These are phyloP conservation scores for Bellardia bayeri DNA, from an alignment of 2,888 invertebrate genomes.

Conservation along the genomic window DNA sequence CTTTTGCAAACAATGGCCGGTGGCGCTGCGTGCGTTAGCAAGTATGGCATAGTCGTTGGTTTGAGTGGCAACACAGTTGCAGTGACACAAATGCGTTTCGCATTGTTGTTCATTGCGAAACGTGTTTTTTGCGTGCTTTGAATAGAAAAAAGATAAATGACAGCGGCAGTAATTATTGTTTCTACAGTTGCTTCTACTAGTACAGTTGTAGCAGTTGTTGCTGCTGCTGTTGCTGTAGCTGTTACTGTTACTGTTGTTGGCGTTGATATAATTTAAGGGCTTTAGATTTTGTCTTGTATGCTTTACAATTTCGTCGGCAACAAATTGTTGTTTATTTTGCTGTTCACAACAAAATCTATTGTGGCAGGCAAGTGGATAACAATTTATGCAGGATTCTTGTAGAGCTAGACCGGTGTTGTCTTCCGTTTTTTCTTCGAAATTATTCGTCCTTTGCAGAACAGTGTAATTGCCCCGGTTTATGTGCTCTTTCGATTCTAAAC, in stretches of 20 bases:
- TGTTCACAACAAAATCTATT: constrained; percentile 61
- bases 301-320: constrained; percentile 36
- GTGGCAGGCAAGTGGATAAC: constrained; percentile 63
- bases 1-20: constrained; percentile 51
- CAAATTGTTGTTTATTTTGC: constrained; percentile 44
- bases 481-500: constrained; percentile 39
- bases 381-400: constrained; percentile 72
- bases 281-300: constrained; percentile 41
- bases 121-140: constrained; percentile 69
- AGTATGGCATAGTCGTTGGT: constrained; percentile 35
- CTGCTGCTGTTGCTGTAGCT: constrained; percentile 6
- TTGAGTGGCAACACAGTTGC: constrained; percentile 39
- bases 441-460: constrained; percentile 32
- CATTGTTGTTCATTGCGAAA: constrained; percentile 61
- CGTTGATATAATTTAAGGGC: constrained; percentile 48
- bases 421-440: constrained; percentile 74
- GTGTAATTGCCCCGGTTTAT: constrained; percentile 18
- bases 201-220: constrained; percentile 59
- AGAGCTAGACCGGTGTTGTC: constrained; percentile 47
- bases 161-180: constrained; percentile 59
- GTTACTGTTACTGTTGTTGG: constrained; percentile 48
- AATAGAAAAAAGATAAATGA: constrained; percentile 56
- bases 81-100: constrained; percentile 31
- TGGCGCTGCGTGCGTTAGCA: constrained; percentile 28
- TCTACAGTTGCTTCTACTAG: constrained; percentile 71